A percentile compares a stretch with the other conserved stretches of the same genome.
phyloP scores from a whole-genome alignment of 2,888 invertebrate species.

The Cosmopolites sordidus region DNA sequence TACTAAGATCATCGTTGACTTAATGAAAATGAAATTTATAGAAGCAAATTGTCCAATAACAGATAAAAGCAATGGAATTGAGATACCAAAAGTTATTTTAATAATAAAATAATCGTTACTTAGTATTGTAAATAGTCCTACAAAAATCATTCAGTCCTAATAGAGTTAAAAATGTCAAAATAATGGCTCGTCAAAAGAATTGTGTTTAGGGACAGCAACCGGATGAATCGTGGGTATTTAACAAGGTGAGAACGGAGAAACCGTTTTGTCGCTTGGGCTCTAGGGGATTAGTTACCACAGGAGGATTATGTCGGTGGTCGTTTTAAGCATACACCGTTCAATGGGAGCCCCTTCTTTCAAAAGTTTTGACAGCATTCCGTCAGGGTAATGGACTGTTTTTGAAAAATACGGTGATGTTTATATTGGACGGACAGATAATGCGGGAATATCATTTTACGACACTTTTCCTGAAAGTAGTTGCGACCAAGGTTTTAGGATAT shows the following conservation, averaged over 20 bases:
- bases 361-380: slow-evolving; percentile 3
- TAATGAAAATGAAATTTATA: too few species aligned
- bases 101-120: too few species aligned
- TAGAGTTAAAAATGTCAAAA: neutral
- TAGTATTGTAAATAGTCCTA: neutral
- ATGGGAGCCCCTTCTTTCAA: neutral
- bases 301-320: neutral
- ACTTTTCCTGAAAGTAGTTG: too few species aligned
- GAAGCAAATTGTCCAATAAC: too few species aligned
- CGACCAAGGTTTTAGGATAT: too few species aligned
- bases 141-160: neutral
- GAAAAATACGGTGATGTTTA: neutral
- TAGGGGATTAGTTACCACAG: slow-evolving; percentile 20
- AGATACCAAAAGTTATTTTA: too few species aligned
- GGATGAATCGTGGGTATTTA: neutral
- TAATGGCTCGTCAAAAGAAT: neutral
- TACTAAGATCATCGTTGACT: too few species aligned
- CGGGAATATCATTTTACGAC: too few species aligned
- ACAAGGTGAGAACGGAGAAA: slow-evolving; percentile 18
- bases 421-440: too few species aligned
- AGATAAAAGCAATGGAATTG: too few species aligned
- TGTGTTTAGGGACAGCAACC: neutral
- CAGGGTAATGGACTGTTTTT: neutral
- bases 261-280: slow-evolving; percentile 10
- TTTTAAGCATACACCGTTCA: too few species aligned